These are phyloP conservation scores for Reinhardtius hippoglossoides DNA, from an alignment of 2,113 vertebrate genomes.

Conservation along the genomic window DNA sequence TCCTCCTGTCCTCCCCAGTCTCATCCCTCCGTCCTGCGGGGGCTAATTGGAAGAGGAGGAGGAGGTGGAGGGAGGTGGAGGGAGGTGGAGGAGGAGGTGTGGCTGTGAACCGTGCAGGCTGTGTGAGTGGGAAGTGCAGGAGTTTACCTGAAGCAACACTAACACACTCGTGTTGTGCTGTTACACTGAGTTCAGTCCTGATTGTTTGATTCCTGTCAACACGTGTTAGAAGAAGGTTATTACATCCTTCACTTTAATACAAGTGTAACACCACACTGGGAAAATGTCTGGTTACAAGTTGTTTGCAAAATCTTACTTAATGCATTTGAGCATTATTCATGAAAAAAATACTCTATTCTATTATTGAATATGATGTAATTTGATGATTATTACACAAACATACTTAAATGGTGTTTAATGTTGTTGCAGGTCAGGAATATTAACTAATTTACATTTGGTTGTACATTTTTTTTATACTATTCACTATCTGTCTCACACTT, in stretches of 20 bases:
- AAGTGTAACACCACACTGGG: too few relatives aligned
- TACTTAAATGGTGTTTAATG: neutral
- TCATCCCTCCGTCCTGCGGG: conserved; percentile 39
- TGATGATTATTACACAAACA: neutral
- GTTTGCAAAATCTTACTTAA: too few relatives aligned
- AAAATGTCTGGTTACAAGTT: too few relatives aligned
- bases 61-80: neutral
- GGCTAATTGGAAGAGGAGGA: conserved; percentile 46
- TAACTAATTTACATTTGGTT: too few relatives aligned
- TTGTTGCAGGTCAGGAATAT: neutral
- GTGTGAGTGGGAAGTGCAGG: too few relatives aligned
- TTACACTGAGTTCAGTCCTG: neutral
- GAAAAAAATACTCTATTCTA: neutral
- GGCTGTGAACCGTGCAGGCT: neutral
- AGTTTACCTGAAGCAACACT: neutral
- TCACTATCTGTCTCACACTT: too few relatives aligned
- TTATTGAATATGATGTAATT: neutral
- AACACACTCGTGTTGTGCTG: too few relatives aligned
- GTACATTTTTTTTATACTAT: too few relatives aligned
- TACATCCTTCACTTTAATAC: too few relatives aligned
- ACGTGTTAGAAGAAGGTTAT: neutral
- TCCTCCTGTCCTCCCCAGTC: conserved; percentile 3
- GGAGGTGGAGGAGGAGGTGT: neutral
- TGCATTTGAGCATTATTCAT: too few relatives aligned
- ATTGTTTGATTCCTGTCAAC: neutral